phyloP scores from a whole-genome alignment of 2,888 invertebrate species.

The Nephrotoma appendiculata region DNA sequence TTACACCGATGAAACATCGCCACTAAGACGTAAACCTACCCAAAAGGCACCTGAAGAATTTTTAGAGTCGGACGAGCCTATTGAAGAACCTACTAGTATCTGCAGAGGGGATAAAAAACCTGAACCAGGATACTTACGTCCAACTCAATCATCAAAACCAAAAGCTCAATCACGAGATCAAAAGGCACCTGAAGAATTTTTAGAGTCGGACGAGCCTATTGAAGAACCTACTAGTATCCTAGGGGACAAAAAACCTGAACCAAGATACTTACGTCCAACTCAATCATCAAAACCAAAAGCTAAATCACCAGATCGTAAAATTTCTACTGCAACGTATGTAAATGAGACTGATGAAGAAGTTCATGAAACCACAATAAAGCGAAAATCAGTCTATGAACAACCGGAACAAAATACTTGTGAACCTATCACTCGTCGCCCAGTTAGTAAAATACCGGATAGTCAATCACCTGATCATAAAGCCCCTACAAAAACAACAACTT shows the following conservation, averaged over 20 bases:
- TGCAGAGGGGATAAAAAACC: neutral
- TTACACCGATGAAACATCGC: neutral
- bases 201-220: constrained; percentile 14
- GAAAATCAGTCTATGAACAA: neutral
- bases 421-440: neutral
- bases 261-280: neutral
- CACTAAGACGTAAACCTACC: neutral
- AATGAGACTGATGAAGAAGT: neutral
- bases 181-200: neutral
- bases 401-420: neutral
- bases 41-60: neutral
- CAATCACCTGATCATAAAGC: constrained; percentile 7
- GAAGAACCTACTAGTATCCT: neutral
- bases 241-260: neutral
- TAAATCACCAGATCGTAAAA: neutral
- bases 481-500: constrained; percentile 12
- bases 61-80: constrained; percentile 13
- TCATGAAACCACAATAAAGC: neutral
- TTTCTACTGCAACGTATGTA: neutral
- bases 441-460: neutral
- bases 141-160: neutral
- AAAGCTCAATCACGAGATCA: neutral
- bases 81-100: neutral
- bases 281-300: neutral
- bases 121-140: neutral